Percentiles rank a stretch among this genome's conserved stretches.
Evolutionary conservation across 2,113 vertebrate genomes (phyloP).

Genomic region (Hippotragus niger): DNA sequence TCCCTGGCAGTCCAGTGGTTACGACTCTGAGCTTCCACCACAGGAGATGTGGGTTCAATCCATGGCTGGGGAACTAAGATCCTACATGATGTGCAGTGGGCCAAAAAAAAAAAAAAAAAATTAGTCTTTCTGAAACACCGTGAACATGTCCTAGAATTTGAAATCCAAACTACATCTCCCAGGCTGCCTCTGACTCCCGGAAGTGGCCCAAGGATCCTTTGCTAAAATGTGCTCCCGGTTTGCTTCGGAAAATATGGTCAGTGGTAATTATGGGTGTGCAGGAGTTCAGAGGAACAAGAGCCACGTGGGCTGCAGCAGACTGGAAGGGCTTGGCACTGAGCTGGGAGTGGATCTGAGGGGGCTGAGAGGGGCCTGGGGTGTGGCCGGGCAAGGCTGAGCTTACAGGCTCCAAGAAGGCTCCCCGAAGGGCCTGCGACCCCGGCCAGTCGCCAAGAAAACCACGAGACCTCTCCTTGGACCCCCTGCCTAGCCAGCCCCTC

Average conservation of each 20-base stretch:
- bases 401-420: background rate
- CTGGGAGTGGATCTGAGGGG: background rate
- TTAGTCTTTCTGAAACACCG: background rate
- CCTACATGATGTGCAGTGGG: background rate
- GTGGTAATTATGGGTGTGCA: constrained; percentile 44
- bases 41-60: background rate
- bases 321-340: background rate
- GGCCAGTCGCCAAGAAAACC: background rate
- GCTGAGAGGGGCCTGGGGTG: background rate
- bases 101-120: background rate
- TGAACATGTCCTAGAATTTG: background rate
- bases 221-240: constrained; percentile 32
- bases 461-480: background rate
- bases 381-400: background rate
- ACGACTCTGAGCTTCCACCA: background rate
- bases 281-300: constrained; percentile 50
- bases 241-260: constrained; percentile 50
- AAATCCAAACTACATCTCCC: constrained; percentile 30
- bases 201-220: constrained; percentile 14
- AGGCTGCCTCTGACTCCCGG: background rate
- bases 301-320: background rate
- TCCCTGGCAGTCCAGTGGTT: background rate
- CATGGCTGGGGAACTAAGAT: background rate
- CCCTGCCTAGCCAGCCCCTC: background rate
- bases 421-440: background rate